Base-by-base conservation (phyloP, 2,113 vertebrate species). In the Dolichotis patagonum region DNA sequence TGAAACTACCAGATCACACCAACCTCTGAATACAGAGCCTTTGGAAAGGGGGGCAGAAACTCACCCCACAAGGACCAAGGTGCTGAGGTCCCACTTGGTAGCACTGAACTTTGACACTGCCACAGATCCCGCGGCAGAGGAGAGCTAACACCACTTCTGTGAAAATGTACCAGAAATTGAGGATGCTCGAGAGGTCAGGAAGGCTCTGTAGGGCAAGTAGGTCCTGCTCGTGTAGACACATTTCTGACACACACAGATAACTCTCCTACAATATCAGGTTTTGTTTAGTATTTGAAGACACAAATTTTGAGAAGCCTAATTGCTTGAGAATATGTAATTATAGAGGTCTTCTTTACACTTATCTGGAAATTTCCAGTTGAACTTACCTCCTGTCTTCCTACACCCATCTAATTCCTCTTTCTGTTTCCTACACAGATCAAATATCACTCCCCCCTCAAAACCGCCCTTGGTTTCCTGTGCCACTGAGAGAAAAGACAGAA, bases 21-120 rank as follows among this genome's bases (percentile, higher is more conserved):
- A 0, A 14, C 3, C 28, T 62, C 24, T 28, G 20, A n/a, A 38
- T 6, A 24, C 1, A 13, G 24, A 11, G 10, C 11, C 63, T 4
- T 5, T 43, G 3, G 62, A 87, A 63, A 26, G 5, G 11, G 17
- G 41, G 43, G 35, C 67, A n/a, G 19, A 60, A 7, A 16, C 32
- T 41, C 22, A 19, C 54, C 7, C 8, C 20, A 5, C 16, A 0
- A 19, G 0, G 38, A 60, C 28, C 14, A 0, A 13, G 0, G 46
- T 52, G 62, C 26, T n/a, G 60, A 78, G 52, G 28, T 1, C 10
- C 22, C 32, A 38, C 19, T 10, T 32, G 10, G 35, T 22, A 12
- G 22, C 32, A 38, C 30, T 0, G 4, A 78, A 8, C 17, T 35
- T 5, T 20, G 30, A 0, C 60, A n/a, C 10, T 7, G 24, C n/a